These are phyloP conservation scores for Porites rus DNA, from an alignment of 92 coral and sea anemone genomes.

Conservation along the genomic window DNA sequence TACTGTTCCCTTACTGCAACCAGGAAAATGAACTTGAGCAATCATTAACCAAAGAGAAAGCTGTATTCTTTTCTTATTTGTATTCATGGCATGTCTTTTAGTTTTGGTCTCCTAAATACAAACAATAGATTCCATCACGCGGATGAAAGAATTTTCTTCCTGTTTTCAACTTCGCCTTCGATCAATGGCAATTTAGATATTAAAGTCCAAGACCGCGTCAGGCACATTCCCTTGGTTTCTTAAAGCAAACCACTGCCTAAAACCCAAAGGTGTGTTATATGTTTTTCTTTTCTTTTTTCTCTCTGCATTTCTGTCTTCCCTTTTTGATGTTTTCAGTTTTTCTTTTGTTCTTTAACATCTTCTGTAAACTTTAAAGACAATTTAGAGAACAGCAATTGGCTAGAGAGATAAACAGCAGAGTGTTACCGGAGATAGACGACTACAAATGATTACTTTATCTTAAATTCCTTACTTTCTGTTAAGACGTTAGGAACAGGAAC, in stretches of 20 bases:
- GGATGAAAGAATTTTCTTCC: conserved; percentile 2
- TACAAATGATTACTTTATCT: neutral
- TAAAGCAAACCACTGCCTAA: neutral
- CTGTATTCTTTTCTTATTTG: neutral
- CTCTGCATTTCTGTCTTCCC: neutral
- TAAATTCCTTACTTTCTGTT: neutral
- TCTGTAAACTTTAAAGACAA: neutral
- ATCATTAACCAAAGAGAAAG: neutral
- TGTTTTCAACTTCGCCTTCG: conserved; percentile 11
- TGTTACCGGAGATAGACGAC: neutral
- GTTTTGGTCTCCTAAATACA: neutral
- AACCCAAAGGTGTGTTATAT: neutral
- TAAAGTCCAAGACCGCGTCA: neutral
- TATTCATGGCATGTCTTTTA: conserved; percentile 8
- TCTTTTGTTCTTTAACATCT: neutral
- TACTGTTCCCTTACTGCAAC: neutral
- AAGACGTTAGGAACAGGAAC: neutral
- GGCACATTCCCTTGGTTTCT: conserved; percentile 7
- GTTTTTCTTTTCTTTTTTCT: neutral
- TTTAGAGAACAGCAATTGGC: neutral
- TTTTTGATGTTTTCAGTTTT: neutral
- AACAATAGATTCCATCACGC: conserved; percentile 4
- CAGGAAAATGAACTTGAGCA: neutral
- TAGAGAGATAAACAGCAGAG: neutral
- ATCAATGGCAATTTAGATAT: neutral